A percentile compares a stretch with the other conserved stretches of the same genome.
Conservation (phyloP, 2,797 vertebrate genomes). For the Lepilemur ruficaudatus region DNA sequence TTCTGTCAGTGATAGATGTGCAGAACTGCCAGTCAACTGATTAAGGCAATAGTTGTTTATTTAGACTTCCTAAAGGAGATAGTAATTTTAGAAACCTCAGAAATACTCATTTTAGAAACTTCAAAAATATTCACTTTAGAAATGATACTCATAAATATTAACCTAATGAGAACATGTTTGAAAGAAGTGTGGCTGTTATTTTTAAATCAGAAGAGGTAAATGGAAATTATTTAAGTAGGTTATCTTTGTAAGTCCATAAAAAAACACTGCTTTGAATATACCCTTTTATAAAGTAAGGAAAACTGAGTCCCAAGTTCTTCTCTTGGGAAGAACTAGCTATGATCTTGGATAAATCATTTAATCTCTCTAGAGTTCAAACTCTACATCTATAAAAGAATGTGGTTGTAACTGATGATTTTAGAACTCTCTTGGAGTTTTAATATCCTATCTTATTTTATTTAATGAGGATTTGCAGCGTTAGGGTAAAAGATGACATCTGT, state of each 20-base stretch:
- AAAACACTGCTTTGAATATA: neutral
- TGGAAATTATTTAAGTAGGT: neutral
- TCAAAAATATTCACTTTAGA: slow-evolving; percentile 31
- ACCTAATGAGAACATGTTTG: neutral
- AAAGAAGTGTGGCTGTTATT: neutral
- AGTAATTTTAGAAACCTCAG: slow-evolving; percentile 46
- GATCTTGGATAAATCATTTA: neutral
- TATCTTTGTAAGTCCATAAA: neutral
- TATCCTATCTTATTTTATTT: neutral
- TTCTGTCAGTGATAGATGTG: neutral
- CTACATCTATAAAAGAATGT: neutral
- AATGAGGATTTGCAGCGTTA: neutral
- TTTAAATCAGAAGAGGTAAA: slow-evolving; percentile 8
- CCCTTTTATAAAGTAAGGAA: neutral
- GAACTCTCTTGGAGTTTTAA: neutral
- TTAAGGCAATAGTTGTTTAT: neutral
- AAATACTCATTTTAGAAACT: slow-evolving; percentile 48
- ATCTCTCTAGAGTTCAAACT: neutral
- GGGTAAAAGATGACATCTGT: neutral
- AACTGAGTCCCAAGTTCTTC: neutral
- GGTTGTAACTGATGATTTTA: neutral
- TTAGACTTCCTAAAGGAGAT: slow-evolving; percentile 43
- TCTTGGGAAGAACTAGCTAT: neutral
- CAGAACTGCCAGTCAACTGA: neutral
- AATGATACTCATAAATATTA: slow-evolving; percentile 26